Evolutionary conservation across 2,888 invertebrate species (phyloP).

Genomic region (Epirrhoe tristata): DNA sequence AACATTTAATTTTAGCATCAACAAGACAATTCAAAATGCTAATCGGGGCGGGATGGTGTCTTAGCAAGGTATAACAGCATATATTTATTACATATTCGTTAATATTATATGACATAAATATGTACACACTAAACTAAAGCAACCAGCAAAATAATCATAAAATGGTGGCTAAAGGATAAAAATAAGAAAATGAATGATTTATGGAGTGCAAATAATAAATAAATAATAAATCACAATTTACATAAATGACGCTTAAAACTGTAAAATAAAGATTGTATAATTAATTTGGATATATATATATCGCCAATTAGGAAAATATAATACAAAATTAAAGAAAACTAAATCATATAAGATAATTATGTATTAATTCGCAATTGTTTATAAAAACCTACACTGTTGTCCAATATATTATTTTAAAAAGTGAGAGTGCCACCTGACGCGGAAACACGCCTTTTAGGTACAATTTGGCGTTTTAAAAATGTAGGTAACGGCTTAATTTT

Average conservation of each 20-base stretch:
- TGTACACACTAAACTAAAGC: slow-evolving; percentile 66
- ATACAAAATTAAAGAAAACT: slow-evolving; percentile 5
- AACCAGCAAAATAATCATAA: slow-evolving; percentile 66
- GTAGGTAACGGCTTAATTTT: no score
- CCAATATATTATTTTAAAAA: no score
- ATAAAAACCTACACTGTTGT: not conserved
- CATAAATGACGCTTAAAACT: slow-evolving; percentile 38
- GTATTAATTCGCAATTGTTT: slow-evolving; percentile 16
- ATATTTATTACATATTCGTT: slow-evolving; percentile 32
- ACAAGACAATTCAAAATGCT: slow-evolving; percentile 15
- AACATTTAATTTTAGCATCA: slow-evolving; percentile 32
- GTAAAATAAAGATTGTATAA: slow-evolving; percentile 39
- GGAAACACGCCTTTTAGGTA: no score
- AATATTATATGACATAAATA: slow-evolving; percentile 41
- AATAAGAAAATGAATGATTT: slow-evolving; percentile 60
- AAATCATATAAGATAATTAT: slow-evolving; percentile 21
- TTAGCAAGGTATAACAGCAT: slow-evolving; percentile 32
- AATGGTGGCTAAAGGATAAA: slow-evolving; percentile 51
- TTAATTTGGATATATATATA: slow-evolving; percentile 32
- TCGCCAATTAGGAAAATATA: slow-evolving; percentile 41
- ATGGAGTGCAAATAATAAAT: slow-evolving; percentile 79
- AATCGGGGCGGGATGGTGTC: slow-evolving; percentile 44
- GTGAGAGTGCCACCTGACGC: no score
- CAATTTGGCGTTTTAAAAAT: no score
- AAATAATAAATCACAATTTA: slow-evolving; percentile 53